A percentile compares a stretch with the other conserved stretches of the same genome.
phyloP scores from a whole-genome alignment of 2,888 invertebrate genomes.

The Bhutanitis thaidina region DNA sequence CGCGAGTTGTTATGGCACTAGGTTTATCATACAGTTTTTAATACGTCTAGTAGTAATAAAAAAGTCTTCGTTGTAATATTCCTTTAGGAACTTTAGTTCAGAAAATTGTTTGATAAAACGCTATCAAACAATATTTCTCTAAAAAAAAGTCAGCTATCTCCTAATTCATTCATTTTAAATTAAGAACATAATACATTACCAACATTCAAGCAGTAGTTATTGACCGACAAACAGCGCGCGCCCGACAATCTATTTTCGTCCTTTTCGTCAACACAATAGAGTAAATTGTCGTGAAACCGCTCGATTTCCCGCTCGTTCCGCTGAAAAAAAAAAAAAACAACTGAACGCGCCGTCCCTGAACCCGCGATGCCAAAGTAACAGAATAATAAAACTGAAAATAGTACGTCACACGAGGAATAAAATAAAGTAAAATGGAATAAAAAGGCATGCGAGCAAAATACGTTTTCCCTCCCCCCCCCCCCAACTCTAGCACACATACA shows the following conservation, averaged over 20 bases:
- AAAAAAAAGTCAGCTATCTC: neutral
- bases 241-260: neutral
- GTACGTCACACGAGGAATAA: constrained; percentile 64
- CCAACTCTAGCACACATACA: constrained; percentile 45
- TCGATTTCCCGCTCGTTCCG: constrained; percentile 3
- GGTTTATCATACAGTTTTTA: no score
- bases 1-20: no score
- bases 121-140: neutral
- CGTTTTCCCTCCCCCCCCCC: constrained; percentile 37
- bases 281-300: neutral
- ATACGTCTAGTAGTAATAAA: no score
- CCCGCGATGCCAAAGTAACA: constrained; percentile 22
- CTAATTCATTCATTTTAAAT: constrained; percentile 18
- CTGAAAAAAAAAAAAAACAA: constrained; percentile 13
- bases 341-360: constrained; percentile 15
- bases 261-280: neutral
- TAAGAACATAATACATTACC: constrained; percentile 16
- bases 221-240: constrained; percentile 15
- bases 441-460: constrained; percentile 59
- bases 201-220: constrained; percentile 16
- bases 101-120: neutral
- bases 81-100: no score
- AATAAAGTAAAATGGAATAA: constrained; percentile 73
- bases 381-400: constrained; percentile 63
- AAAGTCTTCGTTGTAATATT: no score